Percentiles rank a stretch among this genome's conserved stretches.
These are phyloP conservation scores for Mamestra brassicae DNA, from an alignment of 2,888 invertebrate species.

Conservation along the genomic window DNA sequence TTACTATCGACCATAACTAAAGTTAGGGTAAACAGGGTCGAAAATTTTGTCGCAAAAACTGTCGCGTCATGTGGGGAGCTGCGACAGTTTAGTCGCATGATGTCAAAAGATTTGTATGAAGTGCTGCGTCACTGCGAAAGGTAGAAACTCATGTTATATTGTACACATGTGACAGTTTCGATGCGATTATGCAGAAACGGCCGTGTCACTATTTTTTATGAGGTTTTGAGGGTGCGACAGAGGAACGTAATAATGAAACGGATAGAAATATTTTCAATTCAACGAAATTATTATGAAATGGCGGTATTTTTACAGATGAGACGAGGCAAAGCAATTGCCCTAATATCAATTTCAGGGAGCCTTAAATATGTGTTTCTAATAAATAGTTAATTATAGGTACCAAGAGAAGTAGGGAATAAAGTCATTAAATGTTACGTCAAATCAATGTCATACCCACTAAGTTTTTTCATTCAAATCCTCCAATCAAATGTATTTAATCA, in stretches of 20 bases:
- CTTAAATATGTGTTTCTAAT: background rate
- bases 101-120: slow-evolving; percentile 69
- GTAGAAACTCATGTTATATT: slow-evolving; percentile 58
- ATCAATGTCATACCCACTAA: background rate
- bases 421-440: background rate
- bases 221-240: slow-evolving; percentile 22
- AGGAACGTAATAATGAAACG: background rate
- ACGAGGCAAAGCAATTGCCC: background rate
- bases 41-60: slow-evolving; percentile 71
- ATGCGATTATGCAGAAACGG: slow-evolving; percentile 61
- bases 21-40: slow-evolving; percentile 73
- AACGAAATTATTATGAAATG: background rate
- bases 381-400: background rate
- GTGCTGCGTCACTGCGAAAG: slow-evolving; percentile 63
- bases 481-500: background rate
- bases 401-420: background rate
- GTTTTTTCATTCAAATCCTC: background rate
- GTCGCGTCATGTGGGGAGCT: slow-evolving; percentile 75
- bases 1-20: slow-evolving; percentile 61
- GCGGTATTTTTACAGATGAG: background rate
- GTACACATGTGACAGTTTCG: slow-evolving; percentile 66
- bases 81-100: slow-evolving; percentile 68
- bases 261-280: background rate
- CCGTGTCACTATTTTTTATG: slow-evolving; percentile 66
- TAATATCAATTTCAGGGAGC: background rate